A percentile compares a stretch with the other conserved stretches of the same genome.
These are phyloP conservation scores for Dryobotodes eremita DNA, from an alignment of 2,888 invertebrate genomes.

Conservation along the genomic window DNA sequence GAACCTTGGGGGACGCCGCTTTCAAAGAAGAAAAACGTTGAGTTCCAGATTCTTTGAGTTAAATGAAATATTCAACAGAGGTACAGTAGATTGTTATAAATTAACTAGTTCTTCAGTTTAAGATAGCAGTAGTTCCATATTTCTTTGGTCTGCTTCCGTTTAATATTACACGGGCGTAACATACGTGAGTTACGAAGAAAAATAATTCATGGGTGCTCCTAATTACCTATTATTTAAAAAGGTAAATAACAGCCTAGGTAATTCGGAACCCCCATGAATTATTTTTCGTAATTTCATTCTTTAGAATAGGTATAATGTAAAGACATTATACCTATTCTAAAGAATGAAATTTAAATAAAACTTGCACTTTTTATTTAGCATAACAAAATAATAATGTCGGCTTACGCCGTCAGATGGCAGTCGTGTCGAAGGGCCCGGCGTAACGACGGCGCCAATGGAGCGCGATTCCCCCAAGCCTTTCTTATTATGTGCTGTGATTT, in stretches of 20 bases:
- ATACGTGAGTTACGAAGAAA: neutral
- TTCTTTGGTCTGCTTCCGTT: neutral
- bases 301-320: too few species aligned
- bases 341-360: neutral
- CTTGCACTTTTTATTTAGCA: slow-evolving; percentile 23
- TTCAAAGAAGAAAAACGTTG: neutral
- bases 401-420: slow-evolving; percentile 76
- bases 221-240: slow-evolving; percentile 2
- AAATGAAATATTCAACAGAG: neutral
- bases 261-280: too few species aligned
- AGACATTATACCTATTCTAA: neutral
- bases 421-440: slow-evolving; percentile 76
- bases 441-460: slow-evolving; percentile 88
- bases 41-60: neutral
- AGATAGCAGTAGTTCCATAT: neutral
- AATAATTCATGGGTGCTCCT: neutral
- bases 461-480: slow-evolving; percentile 87
- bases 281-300: too few species aligned
- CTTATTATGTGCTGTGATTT: slow-evolving; percentile 88
- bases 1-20: neutral
- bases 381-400: slow-evolving; percentile 24
- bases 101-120: neutral
- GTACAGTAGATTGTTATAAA: neutral
- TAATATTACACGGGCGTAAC: neutral
- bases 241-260: too few species aligned